Conservation (phyloP, 2,888 invertebrate species). For the Hylaea fasciaria region DNA sequence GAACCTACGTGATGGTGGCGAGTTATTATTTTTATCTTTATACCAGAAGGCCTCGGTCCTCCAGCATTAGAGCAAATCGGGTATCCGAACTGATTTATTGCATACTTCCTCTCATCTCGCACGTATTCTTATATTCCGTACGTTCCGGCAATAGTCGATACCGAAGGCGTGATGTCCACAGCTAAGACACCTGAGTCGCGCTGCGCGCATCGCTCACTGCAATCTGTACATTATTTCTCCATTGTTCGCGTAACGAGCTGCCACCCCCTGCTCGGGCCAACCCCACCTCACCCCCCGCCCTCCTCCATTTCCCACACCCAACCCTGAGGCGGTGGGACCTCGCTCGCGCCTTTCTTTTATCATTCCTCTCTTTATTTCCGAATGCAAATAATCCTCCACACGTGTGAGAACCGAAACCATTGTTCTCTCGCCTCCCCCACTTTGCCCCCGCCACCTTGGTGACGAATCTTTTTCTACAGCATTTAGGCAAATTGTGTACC, state of each 20-base stretch:
- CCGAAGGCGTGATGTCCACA: slow-evolving; percentile 71
- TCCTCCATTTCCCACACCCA: slow-evolving; percentile 79
- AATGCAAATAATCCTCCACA: slow-evolving; percentile 86
- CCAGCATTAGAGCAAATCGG: too few relatives aligned
- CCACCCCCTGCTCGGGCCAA: slow-evolving; percentile 62
- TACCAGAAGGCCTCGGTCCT: too few relatives aligned
- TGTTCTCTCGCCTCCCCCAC: slow-evolving; percentile 82
- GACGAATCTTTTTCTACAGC: slow-evolving; percentile 83
- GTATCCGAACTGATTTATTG: too few relatives aligned
- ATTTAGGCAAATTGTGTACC: slow-evolving; percentile 72
- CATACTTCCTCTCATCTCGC: too few relatives aligned
- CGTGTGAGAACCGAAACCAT: slow-evolving; percentile 86
- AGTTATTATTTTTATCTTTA: too few relatives aligned
- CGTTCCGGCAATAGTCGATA: slow-evolving; percentile 31
- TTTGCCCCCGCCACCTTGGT: slow-evolving; percentile 78
- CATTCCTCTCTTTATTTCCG: slow-evolving; percentile 86
- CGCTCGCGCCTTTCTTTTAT: slow-evolving; percentile 85
- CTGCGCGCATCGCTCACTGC: slow-evolving; percentile 85
- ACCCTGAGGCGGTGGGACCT: slow-evolving; percentile 83
- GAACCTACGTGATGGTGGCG: too few relatives aligned
- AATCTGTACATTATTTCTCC: slow-evolving; percentile 86
- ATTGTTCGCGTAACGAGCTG: slow-evolving; percentile 85
- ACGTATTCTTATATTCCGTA: not conserved
- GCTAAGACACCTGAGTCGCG: slow-evolving; percentile 82
- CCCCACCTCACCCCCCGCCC: slow-evolving; percentile 56